Evolutionary conservation across 1,140 invertebrate genomes (phyloP).

Genomic region (Drosophila mojavensis): DNA sequence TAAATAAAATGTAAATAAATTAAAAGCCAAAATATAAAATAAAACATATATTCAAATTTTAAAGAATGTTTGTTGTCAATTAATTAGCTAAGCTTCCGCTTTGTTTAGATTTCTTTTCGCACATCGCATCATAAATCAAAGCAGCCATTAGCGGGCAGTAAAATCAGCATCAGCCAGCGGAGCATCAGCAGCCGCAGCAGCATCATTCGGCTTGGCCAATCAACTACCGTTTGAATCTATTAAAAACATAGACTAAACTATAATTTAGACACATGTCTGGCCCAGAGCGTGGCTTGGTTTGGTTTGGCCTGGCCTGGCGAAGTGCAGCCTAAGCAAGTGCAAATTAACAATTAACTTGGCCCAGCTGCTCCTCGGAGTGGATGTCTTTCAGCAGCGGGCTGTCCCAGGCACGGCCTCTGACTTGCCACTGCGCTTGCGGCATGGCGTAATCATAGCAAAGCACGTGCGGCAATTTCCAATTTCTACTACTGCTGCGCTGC

Average conservation of each 20-base stretch:
- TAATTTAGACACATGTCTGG: constrained; percentile 51
- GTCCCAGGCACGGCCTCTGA: background rate
- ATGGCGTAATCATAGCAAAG: constrained; percentile 77
- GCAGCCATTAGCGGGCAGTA: background rate
- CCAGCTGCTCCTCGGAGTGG: constrained; percentile 15
- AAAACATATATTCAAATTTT: no score
- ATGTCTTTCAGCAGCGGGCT: background rate
- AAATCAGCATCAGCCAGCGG: no score
- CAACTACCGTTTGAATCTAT: constrained; percentile 71
- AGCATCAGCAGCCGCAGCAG: no score
- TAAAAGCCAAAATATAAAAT: no score
- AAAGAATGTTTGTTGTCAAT: background rate
- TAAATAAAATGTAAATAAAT: no score
- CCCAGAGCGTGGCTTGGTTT: background rate
- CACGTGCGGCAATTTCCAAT: constrained; percentile 79
- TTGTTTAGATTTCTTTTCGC: background rate
- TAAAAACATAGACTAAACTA: constrained; percentile 52
- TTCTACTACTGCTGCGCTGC: constrained; percentile 35
- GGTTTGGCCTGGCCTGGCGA: no score
- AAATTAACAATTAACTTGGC: constrained; percentile 68
- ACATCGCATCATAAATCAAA: background rate
- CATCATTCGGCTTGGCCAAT: constrained; percentile 24
- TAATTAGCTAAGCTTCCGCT: background rate
- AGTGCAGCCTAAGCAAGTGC: constrained; percentile 49
- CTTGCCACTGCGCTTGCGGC: background rate